Percentiles rank a stretch among this genome's conserved stretches.
Conservation (phyloP, 2,888 invertebrate species). For the Hypercompe scribonia region DNA sequence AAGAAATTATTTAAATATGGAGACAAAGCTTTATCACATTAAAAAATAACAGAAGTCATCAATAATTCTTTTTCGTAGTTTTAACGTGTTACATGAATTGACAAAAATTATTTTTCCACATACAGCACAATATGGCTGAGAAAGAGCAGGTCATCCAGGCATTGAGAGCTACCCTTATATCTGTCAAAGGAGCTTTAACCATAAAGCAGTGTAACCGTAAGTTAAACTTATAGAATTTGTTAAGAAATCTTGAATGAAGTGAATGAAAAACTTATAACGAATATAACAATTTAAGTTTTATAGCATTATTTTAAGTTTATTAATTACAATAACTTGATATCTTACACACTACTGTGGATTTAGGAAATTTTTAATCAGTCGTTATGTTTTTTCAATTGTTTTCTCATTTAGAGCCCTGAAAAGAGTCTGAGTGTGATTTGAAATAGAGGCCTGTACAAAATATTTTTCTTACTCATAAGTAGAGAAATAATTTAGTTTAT, state of each 20-base stretch:
- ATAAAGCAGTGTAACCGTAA: constrained; percentile 85
- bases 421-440: too few species aligned
- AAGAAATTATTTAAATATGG: background rate
- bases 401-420: background rate
- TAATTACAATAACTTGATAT: background rate
- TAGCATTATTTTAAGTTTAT: background rate
- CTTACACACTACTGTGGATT: background rate
- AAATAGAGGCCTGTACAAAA: background rate
- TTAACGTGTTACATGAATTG: background rate
- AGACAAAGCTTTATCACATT: background rate
- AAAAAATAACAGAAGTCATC: background rate
- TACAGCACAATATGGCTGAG: constrained; percentile 66
- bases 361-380: background rate
- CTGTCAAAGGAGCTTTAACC: constrained; percentile 83
- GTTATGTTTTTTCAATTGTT: background rate
- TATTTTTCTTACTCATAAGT: background rate
- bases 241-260: background rate
- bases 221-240: constrained; percentile 51
- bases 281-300: background rate
- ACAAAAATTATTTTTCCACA: background rate
- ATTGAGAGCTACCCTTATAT: constrained; percentile 81
- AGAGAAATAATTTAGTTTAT: background rate
- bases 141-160: constrained; percentile 82
- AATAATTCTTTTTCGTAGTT: background rate
- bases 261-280: background rate